Evolutionary conservation across 2,797 vertebrate genomes (phyloP).

Genomic region (Danionella dracula): DNA sequence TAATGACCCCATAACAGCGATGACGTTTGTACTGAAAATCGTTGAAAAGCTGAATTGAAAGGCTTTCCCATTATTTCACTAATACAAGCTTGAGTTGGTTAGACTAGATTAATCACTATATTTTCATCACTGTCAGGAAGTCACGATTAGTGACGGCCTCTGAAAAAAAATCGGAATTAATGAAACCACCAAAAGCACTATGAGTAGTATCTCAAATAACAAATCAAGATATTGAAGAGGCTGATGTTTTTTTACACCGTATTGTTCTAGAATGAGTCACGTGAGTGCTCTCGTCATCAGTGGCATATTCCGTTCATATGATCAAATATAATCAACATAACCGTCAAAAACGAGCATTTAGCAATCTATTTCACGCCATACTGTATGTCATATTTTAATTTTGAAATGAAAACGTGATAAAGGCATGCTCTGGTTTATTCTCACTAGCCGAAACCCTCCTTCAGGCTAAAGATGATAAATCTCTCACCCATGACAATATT

Average conservation of each 20-base stretch:
- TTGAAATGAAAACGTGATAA: background rate
- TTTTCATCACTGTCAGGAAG: no score
- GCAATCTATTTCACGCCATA: background rate
- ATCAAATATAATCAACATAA: conserved; percentile 15
- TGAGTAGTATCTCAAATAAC: no score
- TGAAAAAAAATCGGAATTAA: no score
- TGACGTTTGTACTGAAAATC: no score
- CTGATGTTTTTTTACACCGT: background rate
- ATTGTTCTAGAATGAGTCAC: background rate
- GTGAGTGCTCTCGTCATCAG: background rate
- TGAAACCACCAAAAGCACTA: no score
- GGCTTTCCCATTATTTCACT: no score
- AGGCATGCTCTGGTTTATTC: background rate
- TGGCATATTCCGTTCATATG: background rate
- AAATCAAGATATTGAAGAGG: no score
- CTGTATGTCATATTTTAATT: background rate
- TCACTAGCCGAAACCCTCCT: background rate
- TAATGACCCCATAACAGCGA: no score
- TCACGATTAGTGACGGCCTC: no score
- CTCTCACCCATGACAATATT: conserved; percentile 84
- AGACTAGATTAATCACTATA: no score
- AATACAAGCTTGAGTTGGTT: no score
- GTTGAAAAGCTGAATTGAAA: no score
- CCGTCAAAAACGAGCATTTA: background rate
- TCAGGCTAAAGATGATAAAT: background rate